Evolutionary conservation across 2,888 invertebrate species (phyloP).

Genomic region (Theodoxus fluviatilis): DNA sequence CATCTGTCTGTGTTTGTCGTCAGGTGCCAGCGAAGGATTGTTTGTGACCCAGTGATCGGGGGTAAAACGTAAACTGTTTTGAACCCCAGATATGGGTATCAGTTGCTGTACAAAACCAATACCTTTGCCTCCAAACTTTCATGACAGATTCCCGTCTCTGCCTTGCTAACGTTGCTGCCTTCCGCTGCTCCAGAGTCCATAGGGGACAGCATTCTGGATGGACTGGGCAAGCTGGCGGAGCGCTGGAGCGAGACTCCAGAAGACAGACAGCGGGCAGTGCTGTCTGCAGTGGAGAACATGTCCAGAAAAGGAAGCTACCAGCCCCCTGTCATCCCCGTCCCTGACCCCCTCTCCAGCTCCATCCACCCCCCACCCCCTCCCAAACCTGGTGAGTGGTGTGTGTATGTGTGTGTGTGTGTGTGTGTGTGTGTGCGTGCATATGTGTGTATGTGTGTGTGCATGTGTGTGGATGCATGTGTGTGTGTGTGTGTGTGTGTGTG

Average conservation of each 20-base stretch:
- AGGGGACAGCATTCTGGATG: constrained; percentile 40
- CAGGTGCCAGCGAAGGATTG: too few species aligned
- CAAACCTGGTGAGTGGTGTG: not conserved
- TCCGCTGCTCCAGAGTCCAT: constrained; percentile 35
- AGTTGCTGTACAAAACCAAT: not conserved
- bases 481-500: constrained; percentile 16
- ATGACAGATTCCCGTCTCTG: not conserved
- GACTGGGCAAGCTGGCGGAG: constrained; percentile 41
- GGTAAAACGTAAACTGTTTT: too few species aligned
- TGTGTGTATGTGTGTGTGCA: not conserved
- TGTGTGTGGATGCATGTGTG: not conserved
- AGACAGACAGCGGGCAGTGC: constrained; percentile 40
- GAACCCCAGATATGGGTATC: not conserved
- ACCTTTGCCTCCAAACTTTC: not conserved
- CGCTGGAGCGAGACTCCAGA: constrained; percentile 38
- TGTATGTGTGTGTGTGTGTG: not conserved
- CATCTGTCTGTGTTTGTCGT: too few species aligned
- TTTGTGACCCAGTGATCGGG: too few species aligned
- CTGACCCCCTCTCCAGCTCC: constrained; percentile 6
- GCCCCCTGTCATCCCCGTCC: constrained; percentile 29
- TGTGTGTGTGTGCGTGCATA: not conserved
- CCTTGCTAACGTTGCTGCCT: not conserved
- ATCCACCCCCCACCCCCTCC: not conserved
- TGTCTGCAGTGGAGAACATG: constrained; percentile 38
- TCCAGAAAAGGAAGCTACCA: constrained; percentile 28